Base-by-base conservation (phyloP, 2,797 vertebrate species). In the Pangasius djambal region DNA sequence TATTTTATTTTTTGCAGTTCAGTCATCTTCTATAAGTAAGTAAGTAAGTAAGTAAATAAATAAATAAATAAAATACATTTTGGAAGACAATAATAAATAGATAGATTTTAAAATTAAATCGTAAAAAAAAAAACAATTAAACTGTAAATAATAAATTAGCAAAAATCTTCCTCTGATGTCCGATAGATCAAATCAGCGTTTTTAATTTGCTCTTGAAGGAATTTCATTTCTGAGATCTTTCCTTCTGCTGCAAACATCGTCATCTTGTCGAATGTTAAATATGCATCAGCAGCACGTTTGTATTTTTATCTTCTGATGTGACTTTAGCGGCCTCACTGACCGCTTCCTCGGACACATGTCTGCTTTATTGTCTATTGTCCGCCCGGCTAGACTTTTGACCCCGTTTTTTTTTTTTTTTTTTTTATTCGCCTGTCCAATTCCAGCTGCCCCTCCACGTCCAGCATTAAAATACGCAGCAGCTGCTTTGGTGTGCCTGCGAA, bases 351-450 rank as follows among this genome's bases (percentile, higher is more conserved):
- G 50, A 88, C 89, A n/a, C 86, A 94, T 93, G 94, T 94, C 94
- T 92, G 94, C 94, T 94, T 95, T 95, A 95, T 96, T 94, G 93
- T 95, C 95, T 94, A 95, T 96, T 96, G 96, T 97, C 93, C 93
- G 91, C 93, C 65, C 78, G 89, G 92, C 89, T 92, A 96, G 95
- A 96, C 96, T 96, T 96, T 95, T 96, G 96, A 97, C 94, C 95
- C 52, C 50, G 34, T 40, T 94, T 95, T 90, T 79, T 31, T 94
- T 95, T 90, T n/a, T 95, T 90, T 87, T 61, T 95, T 95, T 90
- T 88, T 95, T 94, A 95, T 96, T 94, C 94, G 91, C 91, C 93
- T 92, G 94, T 95, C 95, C 95, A 90, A 94, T 95, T 95, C 94
- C 96, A 96, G 95, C 95, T 95, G 95, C 95, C 95, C 93, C 87